Percentiles rank a stretch among this genome's conserved stretches.
Conservation (phyloP, 2,888 invertebrate species). For the Rhodophaea formosa region DNA sequence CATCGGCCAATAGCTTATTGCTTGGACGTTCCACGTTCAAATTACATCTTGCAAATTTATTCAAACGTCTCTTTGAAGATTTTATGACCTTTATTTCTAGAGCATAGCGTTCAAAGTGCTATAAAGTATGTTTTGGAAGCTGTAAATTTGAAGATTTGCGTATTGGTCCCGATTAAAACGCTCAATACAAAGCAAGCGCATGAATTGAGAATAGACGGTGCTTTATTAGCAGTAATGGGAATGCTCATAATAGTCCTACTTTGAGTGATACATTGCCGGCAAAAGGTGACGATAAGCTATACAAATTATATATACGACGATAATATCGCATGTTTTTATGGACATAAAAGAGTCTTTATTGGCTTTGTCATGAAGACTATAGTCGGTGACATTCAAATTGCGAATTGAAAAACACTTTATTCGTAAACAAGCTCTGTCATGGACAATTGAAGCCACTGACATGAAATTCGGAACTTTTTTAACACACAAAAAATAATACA, state of each 20-base stretch:
- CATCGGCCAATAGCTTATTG: slow-evolving; percentile 69
- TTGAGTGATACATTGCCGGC: slow-evolving; percentile 38
- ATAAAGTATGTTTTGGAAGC: slow-evolving; percentile 10
- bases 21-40: slow-evolving; percentile 60
- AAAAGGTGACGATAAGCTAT: slow-evolving; percentile 15
- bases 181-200: slow-evolving; percentile 46
- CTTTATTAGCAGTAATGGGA: slow-evolving; percentile 28
- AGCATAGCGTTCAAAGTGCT: slow-evolving; percentile 23
- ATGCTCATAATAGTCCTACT: slow-evolving; percentile 32
- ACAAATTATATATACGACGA: neutral
- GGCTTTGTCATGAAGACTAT: too few species aligned
- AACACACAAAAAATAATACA: too few species aligned
- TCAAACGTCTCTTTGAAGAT: slow-evolving; percentile 28
- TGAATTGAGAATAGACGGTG: slow-evolving; percentile 41
- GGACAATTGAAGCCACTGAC: too few species aligned
- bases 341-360: too few species aligned
- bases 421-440: too few species aligned
- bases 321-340: too few species aligned
- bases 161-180: slow-evolving; percentile 50
- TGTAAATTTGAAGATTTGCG: slow-evolving; percentile 28
- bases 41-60: slow-evolving; percentile 50
- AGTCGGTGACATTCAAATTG: too few species aligned
- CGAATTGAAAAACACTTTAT: too few species aligned
- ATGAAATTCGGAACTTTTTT: too few species aligned
- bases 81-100: slow-evolving; percentile 16